Conservation (phyloP, 2,113 vertebrate species). For the Phainopepla nitens region DNA sequence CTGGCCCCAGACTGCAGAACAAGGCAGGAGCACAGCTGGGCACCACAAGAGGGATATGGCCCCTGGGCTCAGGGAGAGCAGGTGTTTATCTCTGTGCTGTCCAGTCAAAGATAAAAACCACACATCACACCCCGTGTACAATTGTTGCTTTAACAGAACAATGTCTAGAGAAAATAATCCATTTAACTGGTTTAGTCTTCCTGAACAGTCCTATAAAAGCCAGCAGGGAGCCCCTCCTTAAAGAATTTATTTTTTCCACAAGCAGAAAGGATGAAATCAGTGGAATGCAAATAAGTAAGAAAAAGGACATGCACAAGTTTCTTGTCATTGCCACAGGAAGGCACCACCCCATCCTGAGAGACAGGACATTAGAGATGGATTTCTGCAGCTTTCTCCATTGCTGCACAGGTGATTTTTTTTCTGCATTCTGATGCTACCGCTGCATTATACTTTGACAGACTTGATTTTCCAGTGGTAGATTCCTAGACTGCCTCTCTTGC, state of each 20-base stretch:
- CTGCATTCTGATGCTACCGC: not conserved
- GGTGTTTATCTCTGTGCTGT: not conserved
- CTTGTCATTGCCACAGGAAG: not conserved
- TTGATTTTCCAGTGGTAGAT: not conserved
- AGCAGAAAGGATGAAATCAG: not conserved
- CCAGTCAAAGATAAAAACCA: not conserved
- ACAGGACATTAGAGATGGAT: not conserved
- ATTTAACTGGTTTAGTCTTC: not conserved
- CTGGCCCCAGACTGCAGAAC: not conserved
- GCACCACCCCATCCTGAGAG: not conserved
- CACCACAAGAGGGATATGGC: not conserved
- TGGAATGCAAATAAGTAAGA: not conserved
- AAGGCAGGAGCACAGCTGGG: not conserved
- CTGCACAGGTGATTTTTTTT: not conserved
- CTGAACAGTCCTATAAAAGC: not conserved
- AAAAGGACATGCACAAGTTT: not conserved
- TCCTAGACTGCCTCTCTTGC: not conserved
- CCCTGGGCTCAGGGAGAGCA: not conserved
- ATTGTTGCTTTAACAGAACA: not conserved
- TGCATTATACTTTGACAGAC: not conserved
- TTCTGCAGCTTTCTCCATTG: not conserved
- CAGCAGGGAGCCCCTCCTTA: not conserved
- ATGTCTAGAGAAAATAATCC: not conserved
- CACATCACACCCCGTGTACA: accelerated
- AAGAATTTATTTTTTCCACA: not conserved